Conservation (phyloP, 1,140 invertebrate species). For the Nilaparvata lugens region DNA sequence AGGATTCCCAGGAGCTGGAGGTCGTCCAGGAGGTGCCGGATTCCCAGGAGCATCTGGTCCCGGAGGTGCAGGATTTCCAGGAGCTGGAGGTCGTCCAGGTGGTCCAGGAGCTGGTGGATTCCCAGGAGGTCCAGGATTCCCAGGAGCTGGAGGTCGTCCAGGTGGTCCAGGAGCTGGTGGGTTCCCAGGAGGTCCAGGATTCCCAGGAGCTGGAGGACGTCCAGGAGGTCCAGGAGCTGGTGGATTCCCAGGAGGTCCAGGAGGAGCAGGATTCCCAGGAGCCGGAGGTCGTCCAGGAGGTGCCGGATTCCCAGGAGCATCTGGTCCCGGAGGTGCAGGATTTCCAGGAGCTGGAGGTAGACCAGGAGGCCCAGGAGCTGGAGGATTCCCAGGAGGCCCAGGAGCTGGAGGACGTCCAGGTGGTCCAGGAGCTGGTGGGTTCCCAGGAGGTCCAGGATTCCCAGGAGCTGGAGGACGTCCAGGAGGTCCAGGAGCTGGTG, state of each 20-base stretch:
- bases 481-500: background rate
- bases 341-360: background rate
- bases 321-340: background rate
- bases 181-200: background rate
- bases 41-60: conserved; percentile 1
- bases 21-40: background rate
- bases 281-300: background rate
- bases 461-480: background rate
- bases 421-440: conserved; percentile 4
- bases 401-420: background rate
- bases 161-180: conserved; percentile 7
- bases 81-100: conserved; percentile 5
- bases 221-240: conserved; percentile 1
- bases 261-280: conserved; percentile 1
- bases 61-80: background rate
- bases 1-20: conserved; percentile 10
- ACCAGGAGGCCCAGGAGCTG: conserved; percentile 8
- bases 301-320: background rate
- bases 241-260: conserved; percentile 3
- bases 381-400: background rate
- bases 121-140: background rate
- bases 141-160: conserved; percentile 1
- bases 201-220: conserved; percentile 1
- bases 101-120: conserved; percentile 4
- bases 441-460: conserved; percentile 6